Base-by-base conservation (phyloP, 2,888 invertebrate genomes). In the Mystacides longicornis region DNA sequence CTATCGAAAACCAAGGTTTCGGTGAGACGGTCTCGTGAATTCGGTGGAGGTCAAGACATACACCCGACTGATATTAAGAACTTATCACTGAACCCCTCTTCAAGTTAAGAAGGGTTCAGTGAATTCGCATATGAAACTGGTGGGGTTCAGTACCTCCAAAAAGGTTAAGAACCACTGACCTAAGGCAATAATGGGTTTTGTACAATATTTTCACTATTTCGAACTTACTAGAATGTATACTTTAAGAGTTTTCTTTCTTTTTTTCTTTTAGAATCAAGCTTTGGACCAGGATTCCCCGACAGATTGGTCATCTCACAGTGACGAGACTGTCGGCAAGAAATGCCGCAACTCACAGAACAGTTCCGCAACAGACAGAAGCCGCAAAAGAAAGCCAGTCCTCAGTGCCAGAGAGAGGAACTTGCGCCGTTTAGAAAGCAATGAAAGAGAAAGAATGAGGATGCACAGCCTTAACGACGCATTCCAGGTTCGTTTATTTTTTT, bases 391-490 rank as follows among this genome's bases (percentile, higher is more conserved):
- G 67, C 78, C 81, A 49, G 79, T 79, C 47, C 74, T 83, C 48
- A 82, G 79, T 64, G 82, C 86, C 9, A 72, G 85, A 63, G 87
- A 88, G 70, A 75, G 85, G 67, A 86, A 86, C 67, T 73, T 85
- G 63, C 73, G 87, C 64, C 79, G 87, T 65, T 77, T 87, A 64
- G 87, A 87, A 71, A 87, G 86, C 70, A 88, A 88, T 70, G 86
- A 87, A 70, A 74, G 88, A 63, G 88, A 88, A 69, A 74, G 88
- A 63, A 85, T 86, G 82, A 77, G 88, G 64, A 88, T 88, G 88
- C 88, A 88, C 69, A 84, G 85, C 60, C 75, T 88, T 60, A 88
- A 88, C 67, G 87, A 87, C 68, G 88, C 87, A 16, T 88, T 88
- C 68, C 85, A 87, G 78, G 86, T 84, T 7, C 3, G 14, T 27